These are phyloP conservation scores for Melanotaenia maccullochi DNA, from an alignment of 2,797 vertebrate species.

Conservation along the genomic window DNA sequence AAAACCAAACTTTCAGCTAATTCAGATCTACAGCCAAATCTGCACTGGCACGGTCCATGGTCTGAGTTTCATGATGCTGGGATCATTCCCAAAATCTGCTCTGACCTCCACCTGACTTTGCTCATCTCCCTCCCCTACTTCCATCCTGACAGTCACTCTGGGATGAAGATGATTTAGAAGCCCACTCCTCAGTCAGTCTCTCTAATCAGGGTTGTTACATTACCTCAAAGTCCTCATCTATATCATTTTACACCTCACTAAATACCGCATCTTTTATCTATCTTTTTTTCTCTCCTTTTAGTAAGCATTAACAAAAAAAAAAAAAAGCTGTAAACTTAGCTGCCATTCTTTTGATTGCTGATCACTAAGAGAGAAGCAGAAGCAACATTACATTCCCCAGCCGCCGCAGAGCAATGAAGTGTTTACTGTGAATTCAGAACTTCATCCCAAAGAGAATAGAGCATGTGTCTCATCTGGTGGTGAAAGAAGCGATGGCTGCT, in stretches of 20 bases:
- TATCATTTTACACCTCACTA: conserved; percentile 74
- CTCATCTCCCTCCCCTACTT: conserved; percentile 31
- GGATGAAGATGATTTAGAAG: conserved; percentile 37
- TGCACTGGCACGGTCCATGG: conserved; percentile 42
- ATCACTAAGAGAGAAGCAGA: conserved; percentile 32
- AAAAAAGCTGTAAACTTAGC: conserved; percentile 35
- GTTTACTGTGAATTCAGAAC: conserved; percentile 59
- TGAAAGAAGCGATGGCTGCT: conserved; percentile 68
- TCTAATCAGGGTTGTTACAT: conserved; percentile 68
- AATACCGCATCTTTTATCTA: conserved; percentile 64
- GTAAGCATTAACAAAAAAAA: conserved; percentile 6
- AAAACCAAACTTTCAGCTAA: conserved; percentile 20
- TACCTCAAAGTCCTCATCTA: conserved; percentile 77
- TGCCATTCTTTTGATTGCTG: conserved; percentile 35
- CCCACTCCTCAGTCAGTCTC: conserved; percentile 43
- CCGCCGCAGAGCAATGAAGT: conserved; percentile 60
- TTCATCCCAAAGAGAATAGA: conserved; percentile 62
- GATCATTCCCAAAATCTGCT: conserved; percentile 56
- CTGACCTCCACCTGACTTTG: conserved; percentile 66
- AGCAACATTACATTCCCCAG: conserved; percentile 40
- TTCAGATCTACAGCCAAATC: conserved; percentile 52
- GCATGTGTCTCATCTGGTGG: conserved; percentile 41
- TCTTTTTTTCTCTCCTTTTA: conserved; percentile 15
- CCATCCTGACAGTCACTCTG: conserved; percentile 43
- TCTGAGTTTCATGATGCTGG: conserved; percentile 38